phyloP scores from a whole-genome alignment of 2,113 vertebrate species.

The Lota lota region DNA sequence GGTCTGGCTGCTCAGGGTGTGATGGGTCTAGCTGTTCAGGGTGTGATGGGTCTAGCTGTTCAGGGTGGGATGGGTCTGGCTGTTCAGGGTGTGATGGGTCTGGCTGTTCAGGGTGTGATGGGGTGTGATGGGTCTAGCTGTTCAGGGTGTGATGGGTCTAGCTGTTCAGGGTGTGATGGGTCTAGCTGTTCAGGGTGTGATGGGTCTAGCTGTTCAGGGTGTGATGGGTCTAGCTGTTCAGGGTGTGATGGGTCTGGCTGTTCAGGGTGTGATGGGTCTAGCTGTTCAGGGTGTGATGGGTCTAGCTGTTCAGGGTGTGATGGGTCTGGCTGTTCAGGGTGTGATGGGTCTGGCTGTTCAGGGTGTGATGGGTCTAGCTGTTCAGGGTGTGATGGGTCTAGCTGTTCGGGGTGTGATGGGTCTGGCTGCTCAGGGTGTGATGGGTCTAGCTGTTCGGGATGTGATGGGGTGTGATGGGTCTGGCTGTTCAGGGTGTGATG shows the following conservation, averaged over 20 bases:
- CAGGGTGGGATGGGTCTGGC: no score
- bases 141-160: conserved; percentile 8
- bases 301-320: conserved; percentile 8
- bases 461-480: neutral
- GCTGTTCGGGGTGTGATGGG: conserved; percentile 17
- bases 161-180: conserved; percentile 5
- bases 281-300: conserved; percentile 5
- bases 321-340: conserved; percentile 10
- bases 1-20: no score
- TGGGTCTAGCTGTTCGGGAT: conserved; percentile 11
- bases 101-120: conserved; percentile 9
- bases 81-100: neutral
- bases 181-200: conserved; percentile 8
- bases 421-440: no score
- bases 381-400: conserved; percentile 8
- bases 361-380: neutral
- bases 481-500: conserved; percentile 4
- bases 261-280: neutral
- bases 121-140: neutral
- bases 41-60: neutral
- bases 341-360: no score
- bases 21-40: conserved; percentile 9
- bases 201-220: conserved; percentile 10
- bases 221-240: neutral
- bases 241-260: no score